Evolutionary conservation across 2,113 vertebrate species (phyloP).

Genomic region (Saimiri boliviensis): DNA sequence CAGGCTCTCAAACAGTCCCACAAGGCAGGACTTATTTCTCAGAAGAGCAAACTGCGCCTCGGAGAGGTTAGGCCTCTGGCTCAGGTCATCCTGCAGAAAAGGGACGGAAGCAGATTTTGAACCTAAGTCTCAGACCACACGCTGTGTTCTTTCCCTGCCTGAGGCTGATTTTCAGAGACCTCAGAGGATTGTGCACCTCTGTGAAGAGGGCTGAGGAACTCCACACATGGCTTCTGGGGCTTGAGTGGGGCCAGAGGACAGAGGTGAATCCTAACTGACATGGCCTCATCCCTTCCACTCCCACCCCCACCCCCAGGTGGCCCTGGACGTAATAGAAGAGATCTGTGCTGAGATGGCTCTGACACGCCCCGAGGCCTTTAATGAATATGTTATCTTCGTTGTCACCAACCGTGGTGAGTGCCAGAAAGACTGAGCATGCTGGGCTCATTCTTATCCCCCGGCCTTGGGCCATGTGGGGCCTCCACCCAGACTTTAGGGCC

Average conservation of each 20-base stretch:
- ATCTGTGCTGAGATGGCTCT: conserved; percentile 96
- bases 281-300: background rate
- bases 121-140: background rate
- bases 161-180: background rate
- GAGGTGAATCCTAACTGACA: background rate
- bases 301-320: conserved; percentile 84
- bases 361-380: conserved; percentile 88
- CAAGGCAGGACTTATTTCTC: background rate
- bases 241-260: background rate
- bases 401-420: conserved; percentile 92
- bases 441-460: background rate
- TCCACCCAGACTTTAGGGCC: background rate
- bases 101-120: background rate
- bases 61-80: background rate
- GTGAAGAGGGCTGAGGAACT: background rate
- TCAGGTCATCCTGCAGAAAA: background rate
- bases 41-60: background rate
- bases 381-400: conserved; percentile 95
- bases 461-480: background rate
- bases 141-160: background rate
- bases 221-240: background rate
- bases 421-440: background rate
- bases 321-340: conserved; percentile 93
- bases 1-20: background rate
- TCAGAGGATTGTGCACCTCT: fast-evolving